Percentiles rank a stretch among this genome's conserved stretches.
phyloP scores from a whole-genome alignment of 1,140 invertebrate genomes.

The Palaemon carinicauda region DNA sequence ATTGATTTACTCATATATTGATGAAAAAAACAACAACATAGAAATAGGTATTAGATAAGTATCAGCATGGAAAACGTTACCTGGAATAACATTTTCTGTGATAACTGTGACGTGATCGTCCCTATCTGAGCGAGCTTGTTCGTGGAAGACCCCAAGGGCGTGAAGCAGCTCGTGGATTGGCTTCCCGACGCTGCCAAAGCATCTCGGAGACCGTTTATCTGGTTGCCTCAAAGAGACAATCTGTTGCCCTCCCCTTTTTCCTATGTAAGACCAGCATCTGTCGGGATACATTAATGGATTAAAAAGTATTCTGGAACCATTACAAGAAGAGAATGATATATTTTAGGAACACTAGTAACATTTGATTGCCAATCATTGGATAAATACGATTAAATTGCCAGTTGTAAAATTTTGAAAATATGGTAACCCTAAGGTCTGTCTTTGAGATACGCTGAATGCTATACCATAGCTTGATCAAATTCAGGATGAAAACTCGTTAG shows the following conservation, averaged over 20 bases:
- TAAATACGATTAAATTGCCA: too few relatives aligned
- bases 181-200: constrained; percentile 71
- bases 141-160: constrained; percentile 74
- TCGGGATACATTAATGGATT: constrained; percentile 48
- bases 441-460: too few relatives aligned
- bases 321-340: not conserved
- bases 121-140: constrained; percentile 72
- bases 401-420: too few relatives aligned
- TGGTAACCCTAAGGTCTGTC: too few relatives aligned
- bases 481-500: too few relatives aligned
- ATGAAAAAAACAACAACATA: not conserved
- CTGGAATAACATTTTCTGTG: constrained; percentile 69
- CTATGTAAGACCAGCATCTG: constrained; percentile 77
- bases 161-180: constrained; percentile 76
- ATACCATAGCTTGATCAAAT: too few relatives aligned
- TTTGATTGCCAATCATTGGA: too few relatives aligned
- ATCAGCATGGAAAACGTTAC: constrained; percentile 62
- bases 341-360: too few relatives aligned
- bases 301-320: not conserved
- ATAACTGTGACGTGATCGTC: constrained; percentile 72
- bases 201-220: constrained; percentile 69
- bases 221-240: constrained; percentile 74
- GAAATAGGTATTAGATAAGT: not conserved
- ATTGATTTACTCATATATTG: too few relatives aligned
- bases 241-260: constrained; percentile 73